A percentile compares a stretch with the other conserved stretches of the same genome.
Conservation (phyloP, 2,888 invertebrate species). For the Pachycephus smyrnensis region DNA sequence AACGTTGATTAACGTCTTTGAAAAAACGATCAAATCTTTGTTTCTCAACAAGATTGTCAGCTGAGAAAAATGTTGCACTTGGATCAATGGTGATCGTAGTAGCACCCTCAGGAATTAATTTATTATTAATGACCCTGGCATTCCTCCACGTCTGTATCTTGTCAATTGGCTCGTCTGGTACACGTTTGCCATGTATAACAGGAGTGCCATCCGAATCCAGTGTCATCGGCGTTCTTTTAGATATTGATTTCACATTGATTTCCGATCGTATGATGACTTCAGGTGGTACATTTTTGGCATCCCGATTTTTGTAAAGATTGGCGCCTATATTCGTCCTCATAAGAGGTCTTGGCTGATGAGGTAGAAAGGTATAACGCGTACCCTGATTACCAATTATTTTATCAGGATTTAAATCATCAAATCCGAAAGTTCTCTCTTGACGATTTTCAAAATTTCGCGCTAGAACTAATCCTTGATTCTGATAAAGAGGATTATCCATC, state of each 20-base stretch:
- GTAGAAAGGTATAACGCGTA: conserved; percentile 43
- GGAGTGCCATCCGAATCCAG: conserved; percentile 81
- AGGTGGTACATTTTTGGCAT: conserved; percentile 72
- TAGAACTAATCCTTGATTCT: conserved; percentile 30
- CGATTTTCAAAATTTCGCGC: conserved; percentile 41
- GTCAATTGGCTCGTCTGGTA: conserved; percentile 87
- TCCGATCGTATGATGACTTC: conserved; percentile 78
- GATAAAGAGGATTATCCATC: conserved; percentile 19
- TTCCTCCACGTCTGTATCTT: conserved; percentile 86
- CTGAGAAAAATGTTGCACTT: conserved; percentile 48
- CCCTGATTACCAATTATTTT: conserved; percentile 20
- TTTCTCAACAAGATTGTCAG: conserved; percentile 31
- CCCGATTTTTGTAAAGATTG: conserved; percentile 64
- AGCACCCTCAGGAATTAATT: conserved; percentile 79
- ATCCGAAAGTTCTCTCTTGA: conserved; percentile 30
- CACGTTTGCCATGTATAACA: conserved; percentile 83
- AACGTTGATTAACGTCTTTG: conserved; percentile 58
- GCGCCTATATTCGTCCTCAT: conserved; percentile 60
- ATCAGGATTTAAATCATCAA: conserved; percentile 18
- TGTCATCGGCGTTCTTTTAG: conserved; percentile 74
- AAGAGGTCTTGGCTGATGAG: conserved; percentile 47
- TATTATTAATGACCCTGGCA: conserved; percentile 88
- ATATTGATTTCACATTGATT: conserved; percentile 70
- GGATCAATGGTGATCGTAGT: conserved; percentile 75
- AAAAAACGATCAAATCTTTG: conserved; percentile 58